Evolutionary conservation across 1,140 invertebrate species (phyloP), one percentile per base, ranked within the genome.

Genomic region (Tyrophagus putrescentiae): DNA sequence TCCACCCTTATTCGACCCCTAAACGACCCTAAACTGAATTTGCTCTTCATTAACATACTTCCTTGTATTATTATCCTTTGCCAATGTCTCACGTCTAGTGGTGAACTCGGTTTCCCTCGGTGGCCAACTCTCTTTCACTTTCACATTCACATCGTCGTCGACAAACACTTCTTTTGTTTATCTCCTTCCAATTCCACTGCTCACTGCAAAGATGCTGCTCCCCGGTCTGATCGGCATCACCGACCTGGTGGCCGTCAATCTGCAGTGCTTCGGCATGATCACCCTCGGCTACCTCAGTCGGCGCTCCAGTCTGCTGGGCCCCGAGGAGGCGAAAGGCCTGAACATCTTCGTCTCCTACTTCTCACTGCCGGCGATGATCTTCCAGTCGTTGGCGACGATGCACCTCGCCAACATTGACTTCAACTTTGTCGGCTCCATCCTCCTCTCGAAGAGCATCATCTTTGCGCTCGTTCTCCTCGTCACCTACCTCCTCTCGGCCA

Each of bases 311-410:
- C 70, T 92, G 28, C 87, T 97, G 2, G 81, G 84, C 57, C 80
- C 83, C 70, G 77, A 77, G 18, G 90, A 95, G 75, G 80, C 84
- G n/a, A 87, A 87, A 73, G 91, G 92, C 3, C 77, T 98, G 42
- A 87, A 85, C 45, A 87, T 84, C 52, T 96, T 94, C 77, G 86
- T 96, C 0, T 87, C 88, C 25, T 91, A 84, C 36, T 95, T 96
- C 75, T 84, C 88, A 21, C 69, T 98, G 36, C 93, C 92, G 45
- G 84, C 87, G 3, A 70, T 96, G 4, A 91, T 97, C 65, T 96
- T 98, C 68, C 75, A 86, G 61, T 92, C 87, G 28, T 73, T 98
- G 69, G 87, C 87, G 32, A 79, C 84, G 66, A 73, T 96, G 6
- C 79, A 95, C 68, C 84, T 95, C 67, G 80, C 74, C 64, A 70